phyloP scores from a whole-genome alignment of 2,888 invertebrate genomes.

The Ceraclea dissimilis region DNA sequence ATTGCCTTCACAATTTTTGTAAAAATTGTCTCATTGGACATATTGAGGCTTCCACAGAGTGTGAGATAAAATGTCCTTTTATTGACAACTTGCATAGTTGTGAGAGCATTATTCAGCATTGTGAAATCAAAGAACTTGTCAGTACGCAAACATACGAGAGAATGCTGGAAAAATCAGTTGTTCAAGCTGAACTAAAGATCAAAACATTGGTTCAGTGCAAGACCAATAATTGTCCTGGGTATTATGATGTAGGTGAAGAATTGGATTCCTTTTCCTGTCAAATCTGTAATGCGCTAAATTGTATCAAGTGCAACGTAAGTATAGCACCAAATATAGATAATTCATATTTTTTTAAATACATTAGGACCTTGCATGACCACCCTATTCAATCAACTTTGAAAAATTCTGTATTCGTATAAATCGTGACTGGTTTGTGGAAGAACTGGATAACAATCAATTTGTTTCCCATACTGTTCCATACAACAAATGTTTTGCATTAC shows the following conservation, averaged over 20 bases:
- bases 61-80: slow-evolving; percentile 66
- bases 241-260: not conserved
- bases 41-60: slow-evolving; percentile 58
- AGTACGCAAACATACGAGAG: slow-evolving; percentile 55
- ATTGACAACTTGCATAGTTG: slow-evolving; percentile 63
- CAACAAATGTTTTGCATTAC: no score
- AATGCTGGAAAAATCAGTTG: slow-evolving; percentile 59
- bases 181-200: not conserved
- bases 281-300: not conserved
- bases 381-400: no score
- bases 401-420: no score
- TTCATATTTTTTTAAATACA: no score
- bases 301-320: slow-evolving; percentile 7
- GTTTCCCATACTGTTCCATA: no score
- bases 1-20: slow-evolving; percentile 73
- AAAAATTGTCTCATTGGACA: slow-evolving; percentile 54
- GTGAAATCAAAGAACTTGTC: slow-evolving; percentile 67
- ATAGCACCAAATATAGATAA: no score
- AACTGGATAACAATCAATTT: no score
- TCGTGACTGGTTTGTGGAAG: no score
- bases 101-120: slow-evolving; percentile 59
- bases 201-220: not conserved
- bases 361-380: no score
- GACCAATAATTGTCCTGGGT: not conserved
- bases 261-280: slow-evolving; percentile 28